A percentile compares a stretch with the other conserved stretches of the same genome.
These are phyloP conservation scores for Campoletis raptor DNA, from an alignment of 2,888 invertebrate species.

Conservation along the genomic window DNA sequence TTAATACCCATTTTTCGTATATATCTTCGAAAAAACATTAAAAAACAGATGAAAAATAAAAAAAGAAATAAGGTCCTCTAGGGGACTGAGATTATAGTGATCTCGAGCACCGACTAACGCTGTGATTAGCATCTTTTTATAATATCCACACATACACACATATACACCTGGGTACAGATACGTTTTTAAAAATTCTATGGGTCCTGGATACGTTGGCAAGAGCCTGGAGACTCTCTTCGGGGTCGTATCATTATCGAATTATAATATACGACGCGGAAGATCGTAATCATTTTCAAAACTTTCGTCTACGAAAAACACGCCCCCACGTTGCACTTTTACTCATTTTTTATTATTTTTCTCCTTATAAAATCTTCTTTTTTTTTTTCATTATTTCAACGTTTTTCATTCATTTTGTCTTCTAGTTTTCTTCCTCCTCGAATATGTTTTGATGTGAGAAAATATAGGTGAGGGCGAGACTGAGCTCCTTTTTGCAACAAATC, in stretches of 20 bases:
- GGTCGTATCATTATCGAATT: slow-evolving; percentile 84
- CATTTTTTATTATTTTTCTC: background rate
- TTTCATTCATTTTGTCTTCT: slow-evolving; percentile 24
- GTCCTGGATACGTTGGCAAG: slow-evolving; percentile 28
- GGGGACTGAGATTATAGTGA: slow-evolving; percentile 79
- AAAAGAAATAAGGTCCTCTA: slow-evolving; percentile 23
- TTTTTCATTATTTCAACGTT: background rate
- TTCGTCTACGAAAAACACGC: slow-evolving; percentile 79
- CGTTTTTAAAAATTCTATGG: slow-evolving; percentile 29
- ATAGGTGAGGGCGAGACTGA: background rate
- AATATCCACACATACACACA: slow-evolving; percentile 75
- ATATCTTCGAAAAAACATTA: slow-evolving; percentile 36
- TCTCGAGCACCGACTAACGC: slow-evolving; percentile 80
- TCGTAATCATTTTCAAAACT: slow-evolving; percentile 80
- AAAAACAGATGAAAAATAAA: slow-evolving; percentile 56
- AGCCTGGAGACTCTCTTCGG: slow-evolving; percentile 71
- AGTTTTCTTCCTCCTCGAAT: background rate
- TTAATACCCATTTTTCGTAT: slow-evolving; percentile 81
- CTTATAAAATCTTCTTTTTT: slow-evolving; percentile 51
- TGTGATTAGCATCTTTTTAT: slow-evolving; percentile 83
- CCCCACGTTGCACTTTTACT: slow-evolving; percentile 72
- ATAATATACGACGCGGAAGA: slow-evolving; percentile 79
- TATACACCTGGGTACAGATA: background rate
- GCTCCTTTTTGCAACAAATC: slow-evolving; percentile 33
- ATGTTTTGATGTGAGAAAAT: slow-evolving; percentile 10